Percentiles rank a stretch among this genome's conserved stretches.
Evolutionary conservation across 2,888 invertebrate species (phyloP).

Genomic region (Acanthopleura granulata): DNA sequence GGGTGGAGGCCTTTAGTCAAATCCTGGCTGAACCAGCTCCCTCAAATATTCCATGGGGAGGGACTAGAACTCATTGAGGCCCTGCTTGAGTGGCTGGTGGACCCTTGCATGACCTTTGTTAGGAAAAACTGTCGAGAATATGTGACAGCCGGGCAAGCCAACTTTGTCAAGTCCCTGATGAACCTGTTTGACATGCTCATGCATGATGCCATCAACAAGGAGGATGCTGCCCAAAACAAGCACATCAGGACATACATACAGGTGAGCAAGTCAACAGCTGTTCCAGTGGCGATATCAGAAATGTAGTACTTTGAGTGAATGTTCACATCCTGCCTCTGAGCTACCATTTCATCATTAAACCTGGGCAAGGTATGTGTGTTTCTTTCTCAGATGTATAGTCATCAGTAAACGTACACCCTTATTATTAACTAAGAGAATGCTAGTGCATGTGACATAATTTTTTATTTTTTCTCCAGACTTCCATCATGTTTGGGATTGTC

Average conservation of each 20-base stretch:
- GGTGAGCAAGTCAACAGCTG: slow-evolving; percentile 70
- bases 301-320: no score
- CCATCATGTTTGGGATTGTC: slow-evolving; percentile 80
- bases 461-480: slow-evolving; percentile 74
- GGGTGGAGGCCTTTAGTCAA: slow-evolving; percentile 86
- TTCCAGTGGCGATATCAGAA: no score
- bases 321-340: no score
- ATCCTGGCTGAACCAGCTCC: slow-evolving; percentile 83
- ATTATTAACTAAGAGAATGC: no score
- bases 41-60: slow-evolving; percentile 71
- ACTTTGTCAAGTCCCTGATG: slow-evolving; percentile 76
- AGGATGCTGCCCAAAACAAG: slow-evolving; percentile 74
- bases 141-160: slow-evolving; percentile 74
- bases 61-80: slow-evolving; percentile 74
- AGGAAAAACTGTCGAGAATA: slow-evolving; percentile 76
- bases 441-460: neutral
- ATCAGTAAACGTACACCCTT: no score
- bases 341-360: no score
- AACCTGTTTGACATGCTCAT: slow-evolving; percentile 83
- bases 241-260: slow-evolving; percentile 74
- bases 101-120: slow-evolving; percentile 82
- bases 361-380: no score
- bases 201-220: slow-evolving; percentile 72
- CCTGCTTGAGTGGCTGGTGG: slow-evolving; percentile 79
- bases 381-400: no score